Conservation (phyloP, 2,888 invertebrate species). For the Ormyrus rosae region DNA sequence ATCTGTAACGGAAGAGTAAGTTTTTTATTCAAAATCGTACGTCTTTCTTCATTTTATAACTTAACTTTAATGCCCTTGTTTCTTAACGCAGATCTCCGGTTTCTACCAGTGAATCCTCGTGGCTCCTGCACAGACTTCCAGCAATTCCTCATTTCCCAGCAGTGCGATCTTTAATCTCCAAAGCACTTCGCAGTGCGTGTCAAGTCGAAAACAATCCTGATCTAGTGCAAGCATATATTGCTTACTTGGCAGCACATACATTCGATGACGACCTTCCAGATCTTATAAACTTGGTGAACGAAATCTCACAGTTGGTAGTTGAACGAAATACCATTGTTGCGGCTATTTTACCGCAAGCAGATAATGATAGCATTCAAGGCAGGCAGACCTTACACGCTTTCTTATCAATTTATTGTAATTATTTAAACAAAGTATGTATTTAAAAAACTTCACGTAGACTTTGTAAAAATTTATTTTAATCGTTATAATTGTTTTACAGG, state of each 20-base stretch:
- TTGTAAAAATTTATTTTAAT: not conserved
- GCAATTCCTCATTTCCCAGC: constrained; percentile 87
- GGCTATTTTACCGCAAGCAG: constrained; percentile 84
- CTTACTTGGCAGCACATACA: constrained; percentile 88
- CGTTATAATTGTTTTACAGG: constrained; percentile 61
- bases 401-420: constrained; percentile 84
- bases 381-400: constrained; percentile 83
- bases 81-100: too few relatives aligned
- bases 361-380: constrained; percentile 72
- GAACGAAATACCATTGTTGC: constrained; percentile 92
- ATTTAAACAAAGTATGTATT: constrained; percentile 80
- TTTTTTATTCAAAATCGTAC: too few relatives aligned
- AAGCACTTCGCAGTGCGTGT: constrained; percentile 89
- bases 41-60: too few relatives aligned
- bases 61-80: too few relatives aligned
- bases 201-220: constrained; percentile 93
- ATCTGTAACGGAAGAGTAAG: constrained; percentile 75
- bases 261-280: constrained; percentile 82
- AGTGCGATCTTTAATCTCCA: constrained; percentile 83
- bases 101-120: constrained; percentile 71
- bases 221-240: constrained; percentile 89
- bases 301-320: constrained; percentile 93
- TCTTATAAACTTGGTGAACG: constrained; percentile 84
- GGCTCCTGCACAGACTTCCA: constrained; percentile 82
- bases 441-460: not conserved